Evolutionary conservation across 2,797 vertebrate species (phyloP), one percentile per base, ranked within the genome.

Genomic region (Cyprinodon diabolis): DNA sequence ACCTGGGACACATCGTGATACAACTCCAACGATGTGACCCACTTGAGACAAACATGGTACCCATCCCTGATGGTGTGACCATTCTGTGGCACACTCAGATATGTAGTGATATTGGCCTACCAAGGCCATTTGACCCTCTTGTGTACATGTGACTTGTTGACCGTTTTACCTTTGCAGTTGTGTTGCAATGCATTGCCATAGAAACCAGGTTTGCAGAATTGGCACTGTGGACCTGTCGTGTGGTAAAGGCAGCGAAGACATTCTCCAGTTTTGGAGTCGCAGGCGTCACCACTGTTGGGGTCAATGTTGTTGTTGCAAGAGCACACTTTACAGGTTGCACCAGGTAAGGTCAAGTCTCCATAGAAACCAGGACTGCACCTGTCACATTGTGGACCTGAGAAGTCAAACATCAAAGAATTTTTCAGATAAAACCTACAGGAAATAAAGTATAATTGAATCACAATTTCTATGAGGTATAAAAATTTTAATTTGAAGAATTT

Each of bases 231-330:
- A 45, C 96, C 97, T 0, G 87, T 84, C 0, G 96, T 98, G 88
- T 96, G 93, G 89, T 96, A 82, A 54, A 97, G 92, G 87, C 97
- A 97, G 82, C 72, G 95, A 65, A 95, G 91, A 84, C 96, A 97
- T 69, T 95, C 85, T 3, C 97, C 97, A 0, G 95, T 98, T 57
- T 90, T 62, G 1, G 37, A 57, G 88, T 95, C 90, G 58, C 96
- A 98, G 43, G 96, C 93, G 0, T 91, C 77, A 0, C 70, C 81
- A 66, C 98, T 96, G 0, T 77, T 88, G 1, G 83, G 62, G 77
- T 97, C 82, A 1, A 93, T 96, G 90, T 98, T 98, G 85, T 95
- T 92, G 87, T 95, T 97, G 83, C 96, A 98, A 40, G 73, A 82
- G 88, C 97, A 97, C 0, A 87, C 89, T 15, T 43, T 58, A 69